Base-by-base conservation (phyloP, 1,140 invertebrate genomes). In the Zaprionus ornatus region DNA sequence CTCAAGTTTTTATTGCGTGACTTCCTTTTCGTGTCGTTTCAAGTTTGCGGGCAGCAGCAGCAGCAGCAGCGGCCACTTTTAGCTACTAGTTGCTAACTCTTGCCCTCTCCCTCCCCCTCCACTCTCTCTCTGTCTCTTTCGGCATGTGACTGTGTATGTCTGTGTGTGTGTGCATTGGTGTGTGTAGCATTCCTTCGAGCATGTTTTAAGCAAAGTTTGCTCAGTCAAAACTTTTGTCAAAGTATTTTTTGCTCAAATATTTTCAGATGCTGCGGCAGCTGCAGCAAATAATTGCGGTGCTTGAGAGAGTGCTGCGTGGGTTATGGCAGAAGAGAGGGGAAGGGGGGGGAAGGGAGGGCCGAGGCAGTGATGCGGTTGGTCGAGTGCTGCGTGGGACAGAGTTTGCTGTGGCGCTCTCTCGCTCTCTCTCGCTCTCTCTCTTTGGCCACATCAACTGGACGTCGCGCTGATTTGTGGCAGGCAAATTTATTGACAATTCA, bases 401-500 rank as follows among this genome's bases (percentile, higher is more conserved):
- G 29, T 32, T 32, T 32, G 29, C 9, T 32, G 0, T 0, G n/a
- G 40, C 40, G 37, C 6, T 7, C 29, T 1, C 5, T n/a, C 15
- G n/a, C 12, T 13, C 37, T n/a, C 6, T 7, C 29, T 1, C 5
- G 5, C 15, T 40, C 12, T 13, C 37, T n/a, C 15, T 40, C 37
- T 4, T 10, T 48, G 3, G 19, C 45, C 50, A 37, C 63, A 61
- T 65, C 52, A 64, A 54, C 63, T 77, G 80, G 69, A 57, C 69
- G 77, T 52, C 45, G 69, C 72, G 59, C 76, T 87, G 83, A 87
- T 87, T 87, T 87, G 83, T 86, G 77, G 83, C 84, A 88, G 65
- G 77, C 84, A 88, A 88, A 88, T 88, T 88, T 88, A 90, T 88
- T 90, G 84, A 88, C 84, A 88, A 88, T 88, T 88, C 84, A 88